Evolutionary conservation across 2,888 invertebrate genomes (phyloP).

Genomic region (Drosophila subsilvestris): DNA sequence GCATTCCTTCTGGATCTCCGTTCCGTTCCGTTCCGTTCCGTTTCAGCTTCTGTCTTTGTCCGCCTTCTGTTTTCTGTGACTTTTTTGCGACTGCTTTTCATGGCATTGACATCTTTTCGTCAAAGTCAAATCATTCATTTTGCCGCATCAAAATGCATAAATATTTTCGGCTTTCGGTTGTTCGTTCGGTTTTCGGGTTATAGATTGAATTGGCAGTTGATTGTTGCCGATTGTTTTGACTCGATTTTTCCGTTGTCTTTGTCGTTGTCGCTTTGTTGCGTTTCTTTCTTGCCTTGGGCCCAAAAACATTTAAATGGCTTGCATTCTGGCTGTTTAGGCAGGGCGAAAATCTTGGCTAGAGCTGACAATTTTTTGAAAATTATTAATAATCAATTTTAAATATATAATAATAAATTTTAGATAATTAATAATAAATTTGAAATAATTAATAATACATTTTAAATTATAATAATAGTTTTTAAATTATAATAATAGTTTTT

Average conservation of each 20-base stretch:
- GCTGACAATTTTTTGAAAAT: conserved; percentile 48
- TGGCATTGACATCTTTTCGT: conserved; percentile 82
- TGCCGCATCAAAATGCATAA: conserved; percentile 82
- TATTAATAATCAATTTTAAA: too few species aligned
- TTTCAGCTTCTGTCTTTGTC: conserved; percentile 13
- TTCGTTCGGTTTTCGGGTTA: conserved; percentile 39
- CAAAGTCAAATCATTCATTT: conserved; percentile 83
- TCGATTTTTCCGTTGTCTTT: neutral
- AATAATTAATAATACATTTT: too few species aligned
- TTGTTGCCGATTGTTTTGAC: conserved; percentile 65
- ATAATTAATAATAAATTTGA: too few species aligned
- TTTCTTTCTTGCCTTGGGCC: conserved; percentile 8
- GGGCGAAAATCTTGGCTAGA: conserved; percentile 44
- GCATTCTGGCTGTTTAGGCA: conserved; percentile 33
- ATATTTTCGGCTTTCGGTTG: conserved; percentile 58
- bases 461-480: too few species aligned
- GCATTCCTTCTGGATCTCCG: conserved; percentile 54
- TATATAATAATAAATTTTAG: too few species aligned
- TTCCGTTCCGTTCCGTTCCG: conserved; percentile 12
- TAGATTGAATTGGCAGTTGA: conserved; percentile 71
- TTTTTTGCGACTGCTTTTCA: conserved; percentile 30
- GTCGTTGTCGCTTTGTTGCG: conserved; percentile 7
- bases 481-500: too few species aligned
- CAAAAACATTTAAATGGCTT: conserved; percentile 61
- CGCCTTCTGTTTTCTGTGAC: conserved; percentile 2